These are phyloP conservation scores for Lypha dubia DNA, from an alignment of 2,888 invertebrate genomes.

Conservation along the genomic window DNA sequence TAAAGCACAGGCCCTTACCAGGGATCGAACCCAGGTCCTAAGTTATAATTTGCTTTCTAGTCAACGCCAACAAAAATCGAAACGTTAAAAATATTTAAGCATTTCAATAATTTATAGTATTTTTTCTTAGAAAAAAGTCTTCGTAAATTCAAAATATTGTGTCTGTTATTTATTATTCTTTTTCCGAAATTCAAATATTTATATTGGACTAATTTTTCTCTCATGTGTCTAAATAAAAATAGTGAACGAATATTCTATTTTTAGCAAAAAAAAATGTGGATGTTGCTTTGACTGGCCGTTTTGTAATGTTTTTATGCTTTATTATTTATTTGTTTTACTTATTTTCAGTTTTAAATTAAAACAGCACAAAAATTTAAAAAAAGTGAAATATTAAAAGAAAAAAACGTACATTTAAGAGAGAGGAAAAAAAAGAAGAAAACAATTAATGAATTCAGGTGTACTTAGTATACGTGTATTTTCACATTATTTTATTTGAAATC, in stretches of 20 bases:
- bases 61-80: too few relatives aligned
- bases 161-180: slow-evolving; percentile 6
- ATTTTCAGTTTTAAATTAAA: slow-evolving; percentile 53
- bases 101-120: slow-evolving; percentile 14
- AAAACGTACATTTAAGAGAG: neutral
- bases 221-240: slow-evolving; percentile 75
- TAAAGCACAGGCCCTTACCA: too few relatives aligned
- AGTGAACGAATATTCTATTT: slow-evolving; percentile 79
- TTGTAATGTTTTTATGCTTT: slow-evolving; percentile 42
- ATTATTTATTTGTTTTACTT: slow-evolving; percentile 61
- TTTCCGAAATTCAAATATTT: slow-evolving; percentile 53
- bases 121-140: slow-evolving; percentile 3
- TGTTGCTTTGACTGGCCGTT: slow-evolving; percentile 31
- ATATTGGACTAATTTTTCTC: slow-evolving; percentile 34
- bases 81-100: slow-evolving; percentile 29
- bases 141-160: slow-evolving; percentile 25
- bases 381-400: slow-evolving; percentile 36
- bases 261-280: slow-evolving; percentile 68
- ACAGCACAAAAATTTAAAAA: slow-evolving; percentile 28
- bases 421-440: slow-evolving; percentile 1
- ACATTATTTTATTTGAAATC: slow-evolving; percentile 46
- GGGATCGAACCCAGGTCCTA: too few relatives aligned
- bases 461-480: slow-evolving; percentile 47
- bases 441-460: slow-evolving; percentile 61
- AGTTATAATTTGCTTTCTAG: too few relatives aligned